Base-by-base conservation (phyloP, 1,140 invertebrate species). In the Zaprionus vittiger region DNA sequence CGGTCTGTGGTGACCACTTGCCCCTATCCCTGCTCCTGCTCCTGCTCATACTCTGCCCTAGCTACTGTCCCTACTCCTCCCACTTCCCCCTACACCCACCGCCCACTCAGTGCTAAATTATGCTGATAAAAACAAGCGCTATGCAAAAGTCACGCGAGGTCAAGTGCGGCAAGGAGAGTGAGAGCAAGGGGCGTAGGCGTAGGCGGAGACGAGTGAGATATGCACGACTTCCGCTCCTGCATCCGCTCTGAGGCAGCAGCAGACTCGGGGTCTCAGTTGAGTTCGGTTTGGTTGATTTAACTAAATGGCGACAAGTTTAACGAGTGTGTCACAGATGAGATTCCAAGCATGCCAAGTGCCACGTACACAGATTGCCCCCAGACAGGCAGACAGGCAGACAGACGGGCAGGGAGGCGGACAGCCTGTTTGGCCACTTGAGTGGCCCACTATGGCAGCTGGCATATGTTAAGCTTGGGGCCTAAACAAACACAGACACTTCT, bases 231-330 rank as follows among this genome's bases (percentile, higher is more conserved):
- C 83, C 83, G 73, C 64, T 65, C 54, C 60, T 77, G 69, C 83
- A 80, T 85, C 77, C 82, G 71, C 59, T 44, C 24, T 7, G 44
- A 47, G n/a, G 15, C 49, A 31, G 54, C 9, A 15, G 1, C 28
- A 7, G 28, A 6, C 0, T 7, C 1, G 9, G 7, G 17, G 34
- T 6, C 57, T 54, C 38, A 75, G 71, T 63, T 78, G 72, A 71
- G 55, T 73, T 78, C 68, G 70, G 70, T 85, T 90, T 90, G 81
- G 85, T 89, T 89, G 85, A 89, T 89, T 90, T 90, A 89, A 89
- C 85, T 89, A 89, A 89, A 90, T 89, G 85, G 85, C 85, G 85
- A 89, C 85, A 89, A 89, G 85, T 89, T 90, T 80, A 91, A 89
- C 85, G 85, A 90, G 85, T 89, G 85, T 90, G 85, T 90, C 85